phyloP scores from a whole-genome alignment of 2,797 vertebrate species.

The Lepus townsendii region DNA sequence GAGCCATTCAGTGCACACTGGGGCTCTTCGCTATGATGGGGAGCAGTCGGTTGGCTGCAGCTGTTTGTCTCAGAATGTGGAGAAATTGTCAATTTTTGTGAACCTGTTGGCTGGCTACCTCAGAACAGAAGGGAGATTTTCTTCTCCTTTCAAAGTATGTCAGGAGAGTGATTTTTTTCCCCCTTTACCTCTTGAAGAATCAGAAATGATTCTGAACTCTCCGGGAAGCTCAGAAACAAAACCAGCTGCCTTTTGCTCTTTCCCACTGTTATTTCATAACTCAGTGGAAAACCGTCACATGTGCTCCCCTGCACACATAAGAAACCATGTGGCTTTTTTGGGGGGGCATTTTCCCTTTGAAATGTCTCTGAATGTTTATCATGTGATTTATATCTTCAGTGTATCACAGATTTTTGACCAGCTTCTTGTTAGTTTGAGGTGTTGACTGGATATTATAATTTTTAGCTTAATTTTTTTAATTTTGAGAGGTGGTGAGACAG shows the following conservation, averaged over 20 bases:
- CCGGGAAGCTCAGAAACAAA: constrained; percentile 9
- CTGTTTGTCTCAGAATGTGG: neutral
- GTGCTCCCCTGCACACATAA: neutral
- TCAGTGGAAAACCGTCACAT: neutral
- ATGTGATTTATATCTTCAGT: constrained; percentile 30
- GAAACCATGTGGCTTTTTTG: neutral
- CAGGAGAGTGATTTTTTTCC: neutral
- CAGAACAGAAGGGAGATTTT: neutral
- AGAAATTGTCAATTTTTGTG: neutral
- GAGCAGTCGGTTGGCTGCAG: neutral
- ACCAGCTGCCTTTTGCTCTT: neutral
- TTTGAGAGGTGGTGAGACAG: too few species aligned
- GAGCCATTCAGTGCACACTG: neutral
- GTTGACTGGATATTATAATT: neutral
- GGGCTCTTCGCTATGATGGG: neutral
- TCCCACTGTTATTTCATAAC: neutral
- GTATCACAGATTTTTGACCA: neutral
- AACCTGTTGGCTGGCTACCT: neutral
- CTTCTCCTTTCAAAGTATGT: neutral
- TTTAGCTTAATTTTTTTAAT: too few species aligned
- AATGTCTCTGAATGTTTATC: constrained; percentile 1
- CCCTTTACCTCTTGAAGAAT: constrained; percentile 27
- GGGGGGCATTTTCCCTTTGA: constrained; percentile 16
- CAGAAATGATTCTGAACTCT: constrained; percentile 49
- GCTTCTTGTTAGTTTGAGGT: constrained; percentile 28